Evolutionary conservation across 2,888 invertebrate species (phyloP).

Genomic region (Cyaniris semiargus): DNA sequence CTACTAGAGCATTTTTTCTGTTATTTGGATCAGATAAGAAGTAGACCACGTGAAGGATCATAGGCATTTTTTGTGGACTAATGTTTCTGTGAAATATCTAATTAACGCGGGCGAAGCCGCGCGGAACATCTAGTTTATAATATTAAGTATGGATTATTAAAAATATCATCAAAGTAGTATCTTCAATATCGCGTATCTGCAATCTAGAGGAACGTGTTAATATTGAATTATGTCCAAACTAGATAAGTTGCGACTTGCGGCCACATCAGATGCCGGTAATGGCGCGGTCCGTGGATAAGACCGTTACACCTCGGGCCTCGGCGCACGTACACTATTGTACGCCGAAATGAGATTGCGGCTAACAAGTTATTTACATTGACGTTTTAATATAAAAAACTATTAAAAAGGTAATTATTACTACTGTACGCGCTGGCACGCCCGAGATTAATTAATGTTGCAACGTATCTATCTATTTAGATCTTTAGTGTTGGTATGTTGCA

Average conservation of each 20-base stretch:
- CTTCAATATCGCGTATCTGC: not conserved
- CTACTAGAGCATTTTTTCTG: too few relatives aligned
- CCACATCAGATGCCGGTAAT: conserved; percentile 53
- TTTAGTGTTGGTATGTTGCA: not conserved
- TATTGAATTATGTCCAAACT: conserved; percentile 38
- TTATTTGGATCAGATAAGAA: too few relatives aligned
- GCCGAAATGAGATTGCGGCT: conserved; percentile 81
- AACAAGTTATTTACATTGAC: conserved; percentile 82
- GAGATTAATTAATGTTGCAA: conserved; percentile 78
- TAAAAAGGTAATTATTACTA: conserved; percentile 79
- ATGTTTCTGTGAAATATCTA: too few relatives aligned
- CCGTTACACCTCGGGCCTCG: conserved; percentile 81
- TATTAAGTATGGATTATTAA: too few relatives aligned
- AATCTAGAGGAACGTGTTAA: conserved; percentile 15
- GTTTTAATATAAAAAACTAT: conserved; percentile 80
- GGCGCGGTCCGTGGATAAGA: conserved; percentile 78
- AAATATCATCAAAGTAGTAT: not conserved
- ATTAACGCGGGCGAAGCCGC: too few relatives aligned
- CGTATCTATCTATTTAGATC: conserved; percentile 54
- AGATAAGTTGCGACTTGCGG: conserved; percentile 54
- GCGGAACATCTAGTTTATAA: too few relatives aligned
- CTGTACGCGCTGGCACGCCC: conserved; percentile 70
- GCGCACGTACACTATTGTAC: conserved; percentile 81
- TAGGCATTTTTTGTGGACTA: too few relatives aligned
- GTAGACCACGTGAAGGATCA: too few relatives aligned